Conservation (phyloP, 2,888 invertebrate species). For the Gortyna flavago region DNA sequence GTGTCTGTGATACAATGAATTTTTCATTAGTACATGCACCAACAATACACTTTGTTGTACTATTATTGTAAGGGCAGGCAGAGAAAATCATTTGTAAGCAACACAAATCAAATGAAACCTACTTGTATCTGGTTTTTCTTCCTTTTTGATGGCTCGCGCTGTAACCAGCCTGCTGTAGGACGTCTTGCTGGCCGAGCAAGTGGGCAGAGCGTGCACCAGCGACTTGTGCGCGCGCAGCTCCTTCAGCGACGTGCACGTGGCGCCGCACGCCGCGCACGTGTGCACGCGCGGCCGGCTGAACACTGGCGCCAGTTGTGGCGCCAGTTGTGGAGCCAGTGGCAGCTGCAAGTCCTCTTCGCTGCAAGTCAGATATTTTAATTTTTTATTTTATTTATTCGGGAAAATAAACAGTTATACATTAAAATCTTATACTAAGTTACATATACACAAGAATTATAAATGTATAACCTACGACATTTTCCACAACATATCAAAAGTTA, state of each 20-base stretch:
- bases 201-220: conserved; percentile 86
- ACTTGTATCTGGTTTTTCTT: conserved; percentile 83
- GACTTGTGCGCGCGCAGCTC: conserved; percentile 91
- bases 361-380: conserved; percentile 8
- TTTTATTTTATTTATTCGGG: too few relatives aligned
- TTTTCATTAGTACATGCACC: neutral
- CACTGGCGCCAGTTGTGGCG: conserved; percentile 56
- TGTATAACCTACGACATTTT: too few relatives aligned
- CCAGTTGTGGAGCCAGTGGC: conserved; percentile 27
- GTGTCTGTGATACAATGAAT: neutral
- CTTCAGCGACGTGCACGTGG: conserved; percentile 91
- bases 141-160: conserved; percentile 85
- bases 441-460: too few relatives aligned
- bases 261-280: conserved; percentile 86
- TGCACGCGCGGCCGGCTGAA: conserved; percentile 90
- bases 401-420: too few relatives aligned
- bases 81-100: neutral
- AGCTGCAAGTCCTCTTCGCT: conserved; percentile 33
- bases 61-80: neutral
- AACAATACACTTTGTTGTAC: neutral
- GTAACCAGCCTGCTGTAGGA: conserved; percentile 79
- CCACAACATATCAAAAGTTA: too few relatives aligned
- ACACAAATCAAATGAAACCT: conserved; percentile 34
- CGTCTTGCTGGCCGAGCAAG: conserved; percentile 72
- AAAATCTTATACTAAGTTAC: too few relatives aligned